These are phyloP conservation scores for Oligia latruncula DNA, from an alignment of 2,888 invertebrate species.

Conservation along the genomic window DNA sequence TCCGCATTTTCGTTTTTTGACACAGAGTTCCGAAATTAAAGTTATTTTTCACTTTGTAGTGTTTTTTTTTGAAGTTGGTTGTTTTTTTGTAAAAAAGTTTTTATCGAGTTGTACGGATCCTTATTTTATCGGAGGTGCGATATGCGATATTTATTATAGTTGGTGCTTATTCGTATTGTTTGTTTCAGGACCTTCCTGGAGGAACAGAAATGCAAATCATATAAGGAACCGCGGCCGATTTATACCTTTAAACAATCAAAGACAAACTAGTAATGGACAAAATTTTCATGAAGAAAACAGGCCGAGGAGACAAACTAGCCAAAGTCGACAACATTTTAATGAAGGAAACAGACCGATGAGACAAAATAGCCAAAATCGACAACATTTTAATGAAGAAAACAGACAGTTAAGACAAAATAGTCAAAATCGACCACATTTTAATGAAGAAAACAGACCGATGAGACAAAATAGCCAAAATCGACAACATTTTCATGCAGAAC, in stretches of 20 bases:
- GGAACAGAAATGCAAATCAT: neutral
- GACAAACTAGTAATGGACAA: neutral
- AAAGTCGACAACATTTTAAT: neutral
- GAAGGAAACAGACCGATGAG: neutral
- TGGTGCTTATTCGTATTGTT: neutral
- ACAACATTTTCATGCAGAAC: neutral
- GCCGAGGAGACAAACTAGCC: neutral
- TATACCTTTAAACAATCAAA: neutral
- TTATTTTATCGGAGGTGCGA: too few species aligned
- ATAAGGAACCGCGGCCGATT: neutral
- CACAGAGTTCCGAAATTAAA: too few species aligned
- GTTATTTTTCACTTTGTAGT: too few species aligned
- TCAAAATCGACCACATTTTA: neutral
- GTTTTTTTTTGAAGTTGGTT: too few species aligned
- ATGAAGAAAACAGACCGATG: neutral
- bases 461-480: neutral
- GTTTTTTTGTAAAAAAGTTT: too few species aligned
- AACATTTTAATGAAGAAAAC: neutral
- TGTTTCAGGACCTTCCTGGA: constrained; percentile 50
- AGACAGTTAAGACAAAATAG: neutral
- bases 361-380: constrained; percentile 1
- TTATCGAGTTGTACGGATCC: too few species aligned
- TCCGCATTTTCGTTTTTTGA: too few species aligned
- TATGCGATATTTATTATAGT: neutral
- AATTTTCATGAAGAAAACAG: neutral